Conservation (phyloP, 2,797 vertebrate species). For the Phyllotis vaccarum region DNA sequence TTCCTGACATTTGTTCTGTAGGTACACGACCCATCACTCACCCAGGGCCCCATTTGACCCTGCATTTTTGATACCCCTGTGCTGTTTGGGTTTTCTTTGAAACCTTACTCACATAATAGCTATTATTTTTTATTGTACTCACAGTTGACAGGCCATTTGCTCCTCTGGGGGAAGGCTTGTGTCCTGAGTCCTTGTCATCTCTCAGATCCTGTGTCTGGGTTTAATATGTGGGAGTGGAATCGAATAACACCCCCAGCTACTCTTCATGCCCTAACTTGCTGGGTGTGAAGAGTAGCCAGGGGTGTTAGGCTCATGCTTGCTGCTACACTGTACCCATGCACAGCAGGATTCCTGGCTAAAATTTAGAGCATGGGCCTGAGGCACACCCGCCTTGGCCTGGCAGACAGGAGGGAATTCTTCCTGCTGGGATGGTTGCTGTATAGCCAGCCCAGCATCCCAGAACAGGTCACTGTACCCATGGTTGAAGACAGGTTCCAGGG, state of each 20-base stretch:
- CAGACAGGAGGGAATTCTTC: too few relatives aligned
- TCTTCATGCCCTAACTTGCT: neutral
- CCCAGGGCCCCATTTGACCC: neutral
- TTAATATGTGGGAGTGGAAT: neutral
- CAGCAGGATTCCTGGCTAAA: neutral
- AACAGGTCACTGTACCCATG: neutral
- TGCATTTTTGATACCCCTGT: neutral
- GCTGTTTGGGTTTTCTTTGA: neutral
- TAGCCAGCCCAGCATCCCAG: neutral
- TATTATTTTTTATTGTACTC: neutral
- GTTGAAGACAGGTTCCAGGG: neutral
- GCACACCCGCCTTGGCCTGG: neutral
- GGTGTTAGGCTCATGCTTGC: neutral
- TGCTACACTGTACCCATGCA: neutral
- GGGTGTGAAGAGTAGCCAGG: neutral
- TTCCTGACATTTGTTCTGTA: too few relatives aligned
- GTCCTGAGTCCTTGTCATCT: neutral
- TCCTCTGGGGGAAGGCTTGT: neutral
- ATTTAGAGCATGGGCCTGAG: neutral
- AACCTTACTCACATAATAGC: neutral
- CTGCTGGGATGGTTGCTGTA: neutral
- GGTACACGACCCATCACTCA: neutral
- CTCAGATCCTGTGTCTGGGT: neutral
- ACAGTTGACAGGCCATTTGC: neutral
- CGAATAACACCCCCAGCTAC: too few relatives aligned